phyloP scores from a whole-genome alignment of 2,797 vertebrate genomes.

The Sebastolobus alascanus region DNA sequence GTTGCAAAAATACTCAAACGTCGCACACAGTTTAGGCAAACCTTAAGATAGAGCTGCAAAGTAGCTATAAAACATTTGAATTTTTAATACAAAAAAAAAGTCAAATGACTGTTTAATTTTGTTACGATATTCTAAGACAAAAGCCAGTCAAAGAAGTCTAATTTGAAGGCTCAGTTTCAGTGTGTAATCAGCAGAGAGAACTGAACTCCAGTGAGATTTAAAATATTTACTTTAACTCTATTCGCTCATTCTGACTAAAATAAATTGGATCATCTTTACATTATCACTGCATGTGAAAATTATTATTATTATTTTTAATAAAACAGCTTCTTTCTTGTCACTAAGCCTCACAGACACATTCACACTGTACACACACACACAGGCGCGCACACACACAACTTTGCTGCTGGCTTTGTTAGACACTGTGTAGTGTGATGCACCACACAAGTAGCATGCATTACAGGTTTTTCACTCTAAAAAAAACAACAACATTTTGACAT shows the following conservation, averaged over 20 bases:
- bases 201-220: not conserved
- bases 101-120: conserved; percentile 6
- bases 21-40: not conserved
- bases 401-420: conserved; percentile 50
- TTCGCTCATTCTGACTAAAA: conserved; percentile 14
- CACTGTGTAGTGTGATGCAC: conserved; percentile 22
- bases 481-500: not conserved
- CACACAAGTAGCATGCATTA: conserved; percentile 16
- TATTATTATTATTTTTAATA: not conserved
- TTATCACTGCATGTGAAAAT: conserved; percentile 5
- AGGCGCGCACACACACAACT: conserved; percentile 21
- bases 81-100: not conserved
- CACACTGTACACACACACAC: conserved; percentile 15
- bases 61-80: not conserved
- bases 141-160: not conserved
- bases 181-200: conserved; percentile 1
- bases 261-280: not conserved
- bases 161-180: not conserved
- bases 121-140: not conserved
- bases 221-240: conserved; percentile 32
- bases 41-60: not conserved
- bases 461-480: conserved; percentile 4
- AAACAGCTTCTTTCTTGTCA: conserved; percentile 10
- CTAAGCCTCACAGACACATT: conserved; percentile 8
- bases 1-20: not conserved